Evolutionary conservation across 2,113 vertebrate species (phyloP).

Genomic region (Anas platyrhynchos): DNA sequence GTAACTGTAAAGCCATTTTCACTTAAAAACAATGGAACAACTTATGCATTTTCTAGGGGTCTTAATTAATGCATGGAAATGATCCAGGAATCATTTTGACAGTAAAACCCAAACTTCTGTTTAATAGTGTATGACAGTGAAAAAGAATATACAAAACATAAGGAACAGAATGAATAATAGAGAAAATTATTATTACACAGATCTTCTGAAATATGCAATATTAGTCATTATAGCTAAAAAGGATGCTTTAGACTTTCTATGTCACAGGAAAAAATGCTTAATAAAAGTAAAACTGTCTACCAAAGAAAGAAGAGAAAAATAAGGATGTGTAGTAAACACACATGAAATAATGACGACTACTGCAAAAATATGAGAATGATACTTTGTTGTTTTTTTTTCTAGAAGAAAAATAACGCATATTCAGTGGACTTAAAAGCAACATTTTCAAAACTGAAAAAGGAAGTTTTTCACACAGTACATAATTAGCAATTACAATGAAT

Average conservation of each 20-base stretch:
- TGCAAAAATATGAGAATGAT: background rate
- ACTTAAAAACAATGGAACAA: background rate
- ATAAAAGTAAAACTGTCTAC: background rate
- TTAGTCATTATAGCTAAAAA: conserved; percentile 2
- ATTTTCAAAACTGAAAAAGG: background rate
- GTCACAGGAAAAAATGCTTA: background rate
- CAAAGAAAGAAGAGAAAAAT: background rate
- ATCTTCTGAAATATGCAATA: conserved; percentile 10
- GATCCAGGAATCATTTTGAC: background rate
- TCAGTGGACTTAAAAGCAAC: background rate
- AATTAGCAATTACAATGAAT: background rate
- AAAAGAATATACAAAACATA: background rate
- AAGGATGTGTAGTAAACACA: background rate
- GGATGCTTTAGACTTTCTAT: background rate
- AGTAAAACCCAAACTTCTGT: background rate
- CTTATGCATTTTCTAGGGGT: background rate
- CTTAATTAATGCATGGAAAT: background rate
- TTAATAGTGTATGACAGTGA: background rate
- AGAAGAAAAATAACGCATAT: background rate
- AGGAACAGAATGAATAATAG: background rate
- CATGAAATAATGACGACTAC: background rate
- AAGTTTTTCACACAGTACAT: background rate
- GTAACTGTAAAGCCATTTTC: background rate
- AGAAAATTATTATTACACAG: background rate
- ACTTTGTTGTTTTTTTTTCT: background rate